A percentile compares a stretch with the other conserved stretches of the same genome.
phyloP scores from a whole-genome alignment of 2,888 invertebrate genomes.

The Coremacera marginata region DNA sequence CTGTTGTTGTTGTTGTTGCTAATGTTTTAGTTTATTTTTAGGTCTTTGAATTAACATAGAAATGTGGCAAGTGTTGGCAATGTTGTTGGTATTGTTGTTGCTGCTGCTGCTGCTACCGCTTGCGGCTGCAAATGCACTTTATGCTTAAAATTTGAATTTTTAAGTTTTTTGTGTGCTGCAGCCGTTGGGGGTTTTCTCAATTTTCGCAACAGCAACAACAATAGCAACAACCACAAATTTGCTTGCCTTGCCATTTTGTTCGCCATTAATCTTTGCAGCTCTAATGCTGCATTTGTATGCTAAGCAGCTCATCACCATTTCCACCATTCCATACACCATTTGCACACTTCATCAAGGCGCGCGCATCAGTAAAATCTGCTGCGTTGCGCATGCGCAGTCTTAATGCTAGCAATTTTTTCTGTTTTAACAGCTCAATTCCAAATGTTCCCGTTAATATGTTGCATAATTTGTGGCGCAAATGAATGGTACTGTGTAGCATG shows the following conservation, averaged over 20 bases:
- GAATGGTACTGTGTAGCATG: not conserved
- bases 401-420: not conserved
- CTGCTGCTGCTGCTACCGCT: constrained; percentile 45
- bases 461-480: constrained; percentile 37
- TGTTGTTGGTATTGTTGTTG: not conserved
- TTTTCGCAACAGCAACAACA: constrained; percentile 27
- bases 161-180: not conserved
- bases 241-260: constrained; percentile 44
- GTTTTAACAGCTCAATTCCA: constrained; percentile 38
- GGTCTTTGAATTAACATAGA: constrained; percentile 25
- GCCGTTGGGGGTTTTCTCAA: constrained; percentile 30
- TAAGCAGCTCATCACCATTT: constrained; percentile 36
- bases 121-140: constrained; percentile 64
- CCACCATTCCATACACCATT: constrained; percentile 9
- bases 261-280: constrained; percentile 57
- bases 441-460: constrained; percentile 38
- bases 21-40: constrained; percentile 35
- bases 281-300: constrained; percentile 37
- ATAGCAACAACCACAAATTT: constrained; percentile 13
- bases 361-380: constrained; percentile 12
- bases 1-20: constrained; percentile 30
- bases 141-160: constrained; percentile 52
- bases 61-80: constrained; percentile 25
- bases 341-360: constrained; percentile 21
- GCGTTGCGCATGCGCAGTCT: constrained; percentile 27